A percentile compares a stretch with the other conserved stretches of the same genome.
phyloP scores from a whole-genome alignment of 2,113 vertebrate species.

The Chelonoidis abingdonii region DNA sequence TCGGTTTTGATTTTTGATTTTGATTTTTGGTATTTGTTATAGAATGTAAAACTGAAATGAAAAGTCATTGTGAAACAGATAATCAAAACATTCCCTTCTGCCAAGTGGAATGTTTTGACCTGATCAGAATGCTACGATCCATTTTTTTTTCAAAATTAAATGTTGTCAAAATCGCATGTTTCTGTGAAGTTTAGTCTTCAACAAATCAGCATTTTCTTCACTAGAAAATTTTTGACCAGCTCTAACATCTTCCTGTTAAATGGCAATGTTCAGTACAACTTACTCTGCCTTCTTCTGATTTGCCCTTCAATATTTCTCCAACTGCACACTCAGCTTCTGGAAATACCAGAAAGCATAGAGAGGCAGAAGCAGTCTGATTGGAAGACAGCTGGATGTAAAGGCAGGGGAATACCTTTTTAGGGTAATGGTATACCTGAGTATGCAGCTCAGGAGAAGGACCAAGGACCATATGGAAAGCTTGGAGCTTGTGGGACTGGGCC shows the following conservation, averaged over 20 bases:
- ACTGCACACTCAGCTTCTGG: background rate
- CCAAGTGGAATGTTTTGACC: background rate
- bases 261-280: background rate
- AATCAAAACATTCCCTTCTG: background rate
- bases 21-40: background rate
- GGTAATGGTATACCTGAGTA: background rate
- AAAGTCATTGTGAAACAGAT: background rate
- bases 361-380: background rate
- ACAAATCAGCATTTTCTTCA: background rate
- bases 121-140: background rate
- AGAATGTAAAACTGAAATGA: background rate
- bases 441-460: background rate
- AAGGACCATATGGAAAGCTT: background rate
- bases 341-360: background rate
- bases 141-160: background rate
- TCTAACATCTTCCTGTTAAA: background rate
- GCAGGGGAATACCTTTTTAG: background rate
- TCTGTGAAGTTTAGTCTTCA: background rate
- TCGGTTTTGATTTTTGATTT: background rate
- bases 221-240: background rate
- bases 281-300: background rate
- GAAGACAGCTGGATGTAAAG: background rate
- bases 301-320: background rate
- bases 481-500: rapidly evolving
- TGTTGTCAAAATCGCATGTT: background rate